phyloP scores from a whole-genome alignment of 2,888 invertebrate genomes.

The Leptodirus hochenwartii region DNA sequence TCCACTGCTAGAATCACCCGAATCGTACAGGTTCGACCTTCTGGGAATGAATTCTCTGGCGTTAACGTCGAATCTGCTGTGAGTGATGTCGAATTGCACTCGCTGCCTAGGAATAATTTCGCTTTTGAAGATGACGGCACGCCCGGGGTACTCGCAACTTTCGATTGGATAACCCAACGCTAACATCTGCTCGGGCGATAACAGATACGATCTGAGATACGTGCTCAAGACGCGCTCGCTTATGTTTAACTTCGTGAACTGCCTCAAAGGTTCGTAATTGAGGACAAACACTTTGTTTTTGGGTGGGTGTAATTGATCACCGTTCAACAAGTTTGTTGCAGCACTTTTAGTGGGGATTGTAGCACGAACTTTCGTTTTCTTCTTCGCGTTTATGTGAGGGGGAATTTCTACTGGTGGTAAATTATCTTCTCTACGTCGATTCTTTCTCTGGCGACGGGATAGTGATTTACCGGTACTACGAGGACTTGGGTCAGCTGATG shows the following conservation, averaged over 20 bases:
- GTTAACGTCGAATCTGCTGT: slow-evolving; percentile 37
- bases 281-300: neutral
- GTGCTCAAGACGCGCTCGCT: slow-evolving; percentile 35
- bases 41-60: slow-evolving; percentile 47
- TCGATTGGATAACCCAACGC: slow-evolving; percentile 56
- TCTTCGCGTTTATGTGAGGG: neutral
- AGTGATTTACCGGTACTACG: slow-evolving; percentile 29
- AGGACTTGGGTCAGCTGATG: slow-evolving; percentile 28
- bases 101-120: slow-evolving; percentile 7
- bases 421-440: slow-evolving; percentile 22
- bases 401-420: slow-evolving; percentile 11
- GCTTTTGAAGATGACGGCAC: slow-evolving; percentile 41
- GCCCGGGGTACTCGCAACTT: slow-evolving; percentile 36
- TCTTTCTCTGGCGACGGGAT: slow-evolving; percentile 35
- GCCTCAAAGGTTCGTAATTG: slow-evolving; percentile 21
- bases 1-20: slow-evolving; percentile 8
- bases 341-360: neutral
- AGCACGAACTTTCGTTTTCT: neutral
- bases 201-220: slow-evolving; percentile 39
- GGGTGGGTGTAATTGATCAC: too few species aligned
- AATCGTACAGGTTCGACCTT: slow-evolving; percentile 8
- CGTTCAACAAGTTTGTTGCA: neutral
- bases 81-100: slow-evolving; percentile 7
- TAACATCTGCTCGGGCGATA: slow-evolving; percentile 41
- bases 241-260: slow-evolving; percentile 27